phyloP scores from a whole-genome alignment of 1,140 invertebrate species.

The Drosophila tani region DNA sequence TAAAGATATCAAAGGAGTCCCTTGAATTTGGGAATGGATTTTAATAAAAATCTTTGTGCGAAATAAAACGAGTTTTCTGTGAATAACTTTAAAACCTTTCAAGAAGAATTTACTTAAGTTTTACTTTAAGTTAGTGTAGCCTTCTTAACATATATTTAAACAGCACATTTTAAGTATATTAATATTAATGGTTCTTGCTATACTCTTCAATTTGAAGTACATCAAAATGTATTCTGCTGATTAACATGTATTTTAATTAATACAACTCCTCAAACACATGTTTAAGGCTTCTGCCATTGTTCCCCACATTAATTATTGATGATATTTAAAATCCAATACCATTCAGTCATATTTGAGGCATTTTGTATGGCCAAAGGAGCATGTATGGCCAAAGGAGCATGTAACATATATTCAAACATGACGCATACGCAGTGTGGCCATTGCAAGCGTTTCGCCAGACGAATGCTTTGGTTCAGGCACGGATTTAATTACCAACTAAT shows the following conservation, averaged over 20 bases:
- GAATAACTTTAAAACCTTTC: not conserved
- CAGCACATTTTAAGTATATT: no score
- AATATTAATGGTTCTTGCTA: no score
- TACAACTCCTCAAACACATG: no score
- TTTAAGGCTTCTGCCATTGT: no score
- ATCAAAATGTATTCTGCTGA: no score
- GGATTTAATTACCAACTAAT: conserved; percentile 60
- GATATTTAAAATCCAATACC: not conserved
- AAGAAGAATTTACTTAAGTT: not conserved
- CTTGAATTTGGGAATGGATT: not conserved
- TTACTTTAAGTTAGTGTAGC: no score
- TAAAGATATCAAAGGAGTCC: not conserved
- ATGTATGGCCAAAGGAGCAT: not conserved
- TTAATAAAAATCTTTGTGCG: not conserved
- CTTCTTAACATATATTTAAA: no score
- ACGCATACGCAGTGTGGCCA: conserved; percentile 42
- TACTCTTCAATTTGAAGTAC: no score
- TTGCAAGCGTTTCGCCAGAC: not conserved
- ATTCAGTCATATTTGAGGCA: not conserved
- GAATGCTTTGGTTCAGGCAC: conserved; percentile 6
- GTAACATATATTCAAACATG: conserved; percentile 24
- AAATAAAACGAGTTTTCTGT: no score
- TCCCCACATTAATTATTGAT: not conserved
- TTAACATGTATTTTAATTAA: no score
- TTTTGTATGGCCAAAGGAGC: not conserved